These are phyloP conservation scores for Cyprinus carpio DNA, from an alignment of 2,113 vertebrate species.

Conservation along the genomic window DNA sequence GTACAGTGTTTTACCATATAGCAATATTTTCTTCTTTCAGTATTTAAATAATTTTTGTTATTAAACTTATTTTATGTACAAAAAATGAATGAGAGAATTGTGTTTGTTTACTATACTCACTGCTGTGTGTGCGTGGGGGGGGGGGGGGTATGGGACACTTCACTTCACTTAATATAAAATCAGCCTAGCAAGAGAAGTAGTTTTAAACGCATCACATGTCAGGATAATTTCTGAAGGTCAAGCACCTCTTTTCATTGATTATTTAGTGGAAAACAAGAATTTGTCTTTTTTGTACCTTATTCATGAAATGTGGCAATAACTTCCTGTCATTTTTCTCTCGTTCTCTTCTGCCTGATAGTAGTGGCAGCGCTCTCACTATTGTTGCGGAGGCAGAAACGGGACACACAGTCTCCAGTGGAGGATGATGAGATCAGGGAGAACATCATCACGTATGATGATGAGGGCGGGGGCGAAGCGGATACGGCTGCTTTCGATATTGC, in stretches of 20 bases:
- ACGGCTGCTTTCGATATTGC: constrained; percentile 89
- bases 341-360: constrained; percentile 58
- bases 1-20: neutral
- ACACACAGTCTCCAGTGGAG: constrained; percentile 72
- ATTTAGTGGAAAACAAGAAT: neutral
- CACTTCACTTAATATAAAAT: no score
- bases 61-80: no score
- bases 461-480: constrained; percentile 89
- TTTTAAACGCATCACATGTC: no score
- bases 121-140: no score
- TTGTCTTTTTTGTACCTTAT: neutral
- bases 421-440: constrained; percentile 80
- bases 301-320: neutral
- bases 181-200: no score
- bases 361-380: constrained; percentile 75
- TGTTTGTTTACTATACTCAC: no score
- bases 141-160: no score
- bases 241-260: neutral
- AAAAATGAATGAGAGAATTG: no score
- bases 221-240: neutral
- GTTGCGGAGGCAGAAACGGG: constrained; percentile 73
- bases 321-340: neutral
- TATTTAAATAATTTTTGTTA: no score
- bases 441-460: constrained; percentile 85
- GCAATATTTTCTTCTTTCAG: neutral